Evolutionary conservation across 1,140 invertebrate genomes (phyloP), one percentile per base, ranked within the genome.

Genomic region (Drosophila busckii): DNA sequence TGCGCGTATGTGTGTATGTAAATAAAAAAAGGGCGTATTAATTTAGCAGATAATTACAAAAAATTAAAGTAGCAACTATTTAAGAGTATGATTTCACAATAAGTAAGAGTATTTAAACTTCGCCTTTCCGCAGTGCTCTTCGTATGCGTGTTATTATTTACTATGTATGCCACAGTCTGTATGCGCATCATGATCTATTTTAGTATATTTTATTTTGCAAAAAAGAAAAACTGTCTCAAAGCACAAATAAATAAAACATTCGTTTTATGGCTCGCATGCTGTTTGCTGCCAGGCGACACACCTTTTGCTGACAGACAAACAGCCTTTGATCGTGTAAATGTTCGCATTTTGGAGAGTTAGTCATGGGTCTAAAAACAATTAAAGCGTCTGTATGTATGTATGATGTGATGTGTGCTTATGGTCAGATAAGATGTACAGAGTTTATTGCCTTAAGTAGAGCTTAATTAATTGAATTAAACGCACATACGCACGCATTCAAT

Each of bases 391-490:
- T 26, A 23, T 48, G 40, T 41, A 17, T 31, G 31, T 49, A 25
- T 23, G 16, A n/a, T 32, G 20, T 48, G 10, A n/a, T 49, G 16
- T 22, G 20, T 41, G 20, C 7, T 20, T 65, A 31, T 29, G 29
- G 61, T 38, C 70, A 48, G 59, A 62, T 62, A 44, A 58, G 46
- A 41, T 32, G 6, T 34, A 45, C 4, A 52, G 60, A 49, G 52
- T 82, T 82, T 70, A 82, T 83, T 75, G 70, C 76, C 55, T 83
- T 52, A 69, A 82, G 65, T 75, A 53, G 31, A 65, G 58, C 76
- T 82, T 83, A 83, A 82, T 82, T 82, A 82, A 82, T 82, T 82
- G 69, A 82, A 82, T 82, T 82, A 83, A 83, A 64, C 59, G 66
- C n/a, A n/a, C n/a, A n/a, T n/a, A n/a, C 61, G 50, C 52, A 80